Conservation (phyloP, 1,140 invertebrate species). For the Archegozetes longisetosus region DNA sequence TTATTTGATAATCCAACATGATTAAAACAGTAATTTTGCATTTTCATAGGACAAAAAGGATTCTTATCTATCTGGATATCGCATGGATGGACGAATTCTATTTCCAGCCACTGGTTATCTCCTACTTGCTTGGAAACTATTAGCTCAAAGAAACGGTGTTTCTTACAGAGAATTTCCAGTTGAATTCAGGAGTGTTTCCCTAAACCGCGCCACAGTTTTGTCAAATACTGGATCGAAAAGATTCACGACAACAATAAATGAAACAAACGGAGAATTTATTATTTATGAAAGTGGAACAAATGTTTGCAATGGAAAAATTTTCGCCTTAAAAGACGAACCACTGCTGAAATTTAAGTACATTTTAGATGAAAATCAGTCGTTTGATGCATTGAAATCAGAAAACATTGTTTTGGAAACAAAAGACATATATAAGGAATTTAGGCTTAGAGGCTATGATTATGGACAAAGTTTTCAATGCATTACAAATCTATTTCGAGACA, state of each 20-base stretch:
- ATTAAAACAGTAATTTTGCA: not conserved
- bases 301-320: conserved; percentile 58
- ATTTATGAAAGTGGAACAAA: conserved; percentile 70
- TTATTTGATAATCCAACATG: conserved; percentile 47
- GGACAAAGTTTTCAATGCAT: conserved; percentile 80
- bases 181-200: conserved; percentile 66
- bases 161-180: conserved; percentile 51
- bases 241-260: conserved; percentile 71
- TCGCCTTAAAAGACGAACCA: too few species aligned
- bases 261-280: conserved; percentile 73
- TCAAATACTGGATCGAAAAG: conserved; percentile 54
- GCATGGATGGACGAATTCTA: too few species aligned
- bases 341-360: too few species aligned
- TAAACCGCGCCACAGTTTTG: conserved; percentile 77
- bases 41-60: conserved; percentile 26
- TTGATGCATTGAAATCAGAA: too few species aligned
- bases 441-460: too few species aligned
- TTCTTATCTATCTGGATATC: conserved; percentile 62
- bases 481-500: conserved; percentile 25
- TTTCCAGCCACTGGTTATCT: too few species aligned
- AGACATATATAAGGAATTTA: too few species aligned
- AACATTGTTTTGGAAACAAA: too few species aligned
- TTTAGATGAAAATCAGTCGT: too few species aligned
- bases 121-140: too few species aligned
- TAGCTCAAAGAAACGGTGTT: too few species aligned